Evolutionary conservation across 2,113 vertebrate genomes (phyloP), one percentile per base, ranked within the genome.

Genomic region (Corythoichthys intestinalis): DNA sequence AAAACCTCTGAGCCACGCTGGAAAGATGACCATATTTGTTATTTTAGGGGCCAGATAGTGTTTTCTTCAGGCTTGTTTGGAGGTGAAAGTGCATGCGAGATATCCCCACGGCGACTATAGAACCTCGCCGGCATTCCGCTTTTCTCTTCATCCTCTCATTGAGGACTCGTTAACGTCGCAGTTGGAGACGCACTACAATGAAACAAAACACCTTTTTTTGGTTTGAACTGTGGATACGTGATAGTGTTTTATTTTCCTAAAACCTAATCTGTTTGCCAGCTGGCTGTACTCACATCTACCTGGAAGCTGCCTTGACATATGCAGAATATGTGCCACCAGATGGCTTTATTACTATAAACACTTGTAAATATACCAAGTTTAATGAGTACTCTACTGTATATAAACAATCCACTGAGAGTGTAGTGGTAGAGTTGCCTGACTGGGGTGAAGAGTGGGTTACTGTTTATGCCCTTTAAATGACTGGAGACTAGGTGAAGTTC

Each of bases 51-150:
- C 56, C 37, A 59, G 73, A 41, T 58, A 38, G 47, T 78, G 77
- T 85, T 88, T 86, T 86, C 69, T 71, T 67, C 75, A 79, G 64
- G 67, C 67, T 80, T 13, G 79, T 87, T 82, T 81, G 65, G 61
- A 77, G 60, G 65, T 75, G 74, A 85, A 72, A 50, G 63, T 65
- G 70, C 80, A 73, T 74, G 77, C 82, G 77, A 48, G 54, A 50
- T 63, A 58, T 67, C 68, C 72, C 82, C 75, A 71, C 6, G n/a
- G 76, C 80, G 86, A 80, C 59, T n/a, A 48, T 65, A 85, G 71
- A 83, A 82, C 66, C 81, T 69, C 81, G 70, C 82, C 74, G 74
- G 46, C 71, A 37, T 47, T 34, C n/a, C 38, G 17, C 8, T 15
- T 6, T 5, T 20, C 53, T 28, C 10, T 20, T 58, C 34, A 15